Conservation (phyloP, 2,797 vertebrate genomes). For the Rhinoraja longicauda region DNA sequence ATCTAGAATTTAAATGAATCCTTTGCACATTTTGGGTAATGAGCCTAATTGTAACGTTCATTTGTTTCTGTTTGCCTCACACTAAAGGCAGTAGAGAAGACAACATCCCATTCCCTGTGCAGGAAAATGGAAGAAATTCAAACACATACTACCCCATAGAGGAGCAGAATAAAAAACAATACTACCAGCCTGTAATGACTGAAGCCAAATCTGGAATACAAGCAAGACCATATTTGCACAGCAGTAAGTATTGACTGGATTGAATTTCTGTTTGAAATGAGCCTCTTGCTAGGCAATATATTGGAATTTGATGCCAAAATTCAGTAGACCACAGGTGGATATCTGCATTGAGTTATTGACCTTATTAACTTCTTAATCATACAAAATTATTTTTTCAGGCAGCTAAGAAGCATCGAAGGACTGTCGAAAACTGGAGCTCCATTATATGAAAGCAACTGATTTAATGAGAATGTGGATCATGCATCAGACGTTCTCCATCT, state of each 20-base stretch:
- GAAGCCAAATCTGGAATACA: neutral
- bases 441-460: neutral
- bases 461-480: no score
- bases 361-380: neutral
- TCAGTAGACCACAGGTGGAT: neutral
- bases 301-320: neutral
- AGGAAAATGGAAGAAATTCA: constrained; percentile 34
- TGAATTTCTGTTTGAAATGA: neutral
- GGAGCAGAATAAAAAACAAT: neutral
- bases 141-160: neutral
- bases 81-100: neutral
- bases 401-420: neutral
- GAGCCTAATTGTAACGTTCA: neutral
- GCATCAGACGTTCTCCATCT: neutral
- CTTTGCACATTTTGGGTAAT: neutral
- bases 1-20: neutral
- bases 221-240: neutral
- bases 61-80: neutral
- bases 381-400: neutral
- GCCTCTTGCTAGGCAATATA: neutral
- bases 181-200: neutral
- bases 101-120: constrained; percentile 32
- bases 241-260: neutral
- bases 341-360: neutral
- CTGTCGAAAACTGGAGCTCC: neutral